These are phyloP conservation scores for Atlantisia rogersi DNA, from an alignment of 2,113 vertebrate species.

Conservation along the genomic window DNA sequence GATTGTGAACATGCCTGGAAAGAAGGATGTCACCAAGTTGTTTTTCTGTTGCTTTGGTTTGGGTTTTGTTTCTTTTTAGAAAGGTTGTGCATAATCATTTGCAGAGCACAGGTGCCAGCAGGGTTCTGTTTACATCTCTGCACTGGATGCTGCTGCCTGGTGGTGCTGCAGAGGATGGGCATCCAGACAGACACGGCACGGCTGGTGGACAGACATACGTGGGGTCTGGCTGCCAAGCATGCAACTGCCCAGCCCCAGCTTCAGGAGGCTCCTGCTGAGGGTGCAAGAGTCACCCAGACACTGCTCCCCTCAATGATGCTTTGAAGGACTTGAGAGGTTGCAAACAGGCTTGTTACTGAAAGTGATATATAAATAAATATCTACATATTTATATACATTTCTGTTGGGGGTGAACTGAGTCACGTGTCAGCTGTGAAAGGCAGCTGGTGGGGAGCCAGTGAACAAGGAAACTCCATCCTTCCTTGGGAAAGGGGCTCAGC, in stretches of 20 bases:
- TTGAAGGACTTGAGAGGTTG: neutral
- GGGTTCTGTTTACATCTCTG: neutral
- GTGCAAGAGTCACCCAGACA: neutral
- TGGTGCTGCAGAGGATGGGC: neutral
- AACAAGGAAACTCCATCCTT: neutral
- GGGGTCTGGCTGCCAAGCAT: neutral
- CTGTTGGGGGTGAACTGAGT: accelerated
- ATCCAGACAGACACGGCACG: neutral
- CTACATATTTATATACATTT: neutral
- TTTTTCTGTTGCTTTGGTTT: too few species aligned
- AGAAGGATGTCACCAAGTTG: neutral
- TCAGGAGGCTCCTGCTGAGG: neutral
- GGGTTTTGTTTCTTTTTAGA: neutral
- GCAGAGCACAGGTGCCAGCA: neutral
- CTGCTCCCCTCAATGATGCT: neutral
- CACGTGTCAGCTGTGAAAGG: neutral
- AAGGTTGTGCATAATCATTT: neutral
- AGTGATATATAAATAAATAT: neutral
- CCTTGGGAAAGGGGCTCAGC: neutral
- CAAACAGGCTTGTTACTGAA: neutral
- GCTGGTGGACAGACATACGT: accelerated
- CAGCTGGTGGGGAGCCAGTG: neutral
- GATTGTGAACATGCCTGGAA: neutral
- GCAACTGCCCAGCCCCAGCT: neutral
- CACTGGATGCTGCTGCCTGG: neutral